A percentile compares a stretch with the other conserved stretches of the same genome.
phyloP scores from a whole-genome alignment of 2,888 invertebrate genomes.

The Tromatobia lineatoria region DNA sequence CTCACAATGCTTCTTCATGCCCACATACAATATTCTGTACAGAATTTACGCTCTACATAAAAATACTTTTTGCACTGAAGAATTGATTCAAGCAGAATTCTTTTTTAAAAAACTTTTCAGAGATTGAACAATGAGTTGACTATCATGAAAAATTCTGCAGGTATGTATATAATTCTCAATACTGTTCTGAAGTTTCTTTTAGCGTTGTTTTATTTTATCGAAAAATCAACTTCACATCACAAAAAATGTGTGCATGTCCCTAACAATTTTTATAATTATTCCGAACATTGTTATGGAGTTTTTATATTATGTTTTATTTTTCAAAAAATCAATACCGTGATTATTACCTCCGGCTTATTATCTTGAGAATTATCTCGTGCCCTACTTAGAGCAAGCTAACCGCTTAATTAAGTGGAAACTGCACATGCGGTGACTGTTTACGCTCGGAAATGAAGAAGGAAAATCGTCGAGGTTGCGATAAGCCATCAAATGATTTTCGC shows the following conservation, averaged over 20 bases:
- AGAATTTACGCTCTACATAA: background rate
- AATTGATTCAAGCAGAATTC: background rate
- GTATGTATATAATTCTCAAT: background rate
- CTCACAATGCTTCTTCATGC: background rate
- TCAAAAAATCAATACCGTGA: background rate
- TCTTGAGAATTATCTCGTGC: background rate
- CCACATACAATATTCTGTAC: background rate
- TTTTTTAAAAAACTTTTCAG: background rate
- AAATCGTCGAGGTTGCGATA: background rate
- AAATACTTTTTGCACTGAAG: background rate
- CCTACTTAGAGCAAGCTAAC: background rate
- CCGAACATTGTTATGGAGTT: background rate
- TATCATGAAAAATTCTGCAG: background rate
- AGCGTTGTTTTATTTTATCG: background rate
- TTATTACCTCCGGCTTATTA: background rate
- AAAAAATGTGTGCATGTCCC: background rate
- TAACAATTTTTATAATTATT: background rate
- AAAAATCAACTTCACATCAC: background rate
- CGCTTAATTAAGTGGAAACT: background rate
- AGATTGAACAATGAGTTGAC: too few relatives aligned
- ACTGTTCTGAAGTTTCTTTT: background rate
- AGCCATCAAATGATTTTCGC: constrained; percentile 1
- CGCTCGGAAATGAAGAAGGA: background rate
- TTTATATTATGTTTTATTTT: background rate
- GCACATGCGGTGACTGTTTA: background rate